These are phyloP conservation scores for Thereva nobilitata DNA, from an alignment of 2,888 invertebrate genomes.

Conservation along the genomic window DNA sequence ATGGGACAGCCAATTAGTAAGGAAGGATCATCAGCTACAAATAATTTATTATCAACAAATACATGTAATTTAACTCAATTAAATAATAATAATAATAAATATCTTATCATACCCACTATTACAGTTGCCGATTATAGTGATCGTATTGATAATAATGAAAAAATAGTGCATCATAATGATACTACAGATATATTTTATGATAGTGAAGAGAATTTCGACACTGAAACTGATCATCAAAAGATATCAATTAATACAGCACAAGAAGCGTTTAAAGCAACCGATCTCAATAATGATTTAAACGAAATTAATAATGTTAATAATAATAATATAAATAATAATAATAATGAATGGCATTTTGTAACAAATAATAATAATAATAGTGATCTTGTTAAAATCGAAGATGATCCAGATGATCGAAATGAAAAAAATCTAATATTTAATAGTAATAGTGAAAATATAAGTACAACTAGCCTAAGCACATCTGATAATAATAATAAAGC, in stretches of 20 bases:
- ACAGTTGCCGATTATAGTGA: slow-evolving; percentile 53
- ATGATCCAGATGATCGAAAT: slow-evolving; percentile 22
- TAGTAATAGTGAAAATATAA: slow-evolving; percentile 31
- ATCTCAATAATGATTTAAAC: slow-evolving; percentile 45
- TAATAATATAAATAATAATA: slow-evolving; percentile 45
- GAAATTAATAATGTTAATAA: slow-evolving; percentile 44
- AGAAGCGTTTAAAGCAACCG: slow-evolving; percentile 37
- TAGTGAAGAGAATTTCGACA: slow-evolving; percentile 32
- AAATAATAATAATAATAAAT: background rate
- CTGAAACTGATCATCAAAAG: slow-evolving; percentile 15
- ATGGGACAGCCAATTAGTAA: slow-evolving; percentile 45
- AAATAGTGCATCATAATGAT: slow-evolving; percentile 13
- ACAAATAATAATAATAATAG: slow-evolving; percentile 32
- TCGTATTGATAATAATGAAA: background rate
- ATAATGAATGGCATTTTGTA: slow-evolving; percentile 46
- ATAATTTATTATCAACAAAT: slow-evolving; percentile 1
- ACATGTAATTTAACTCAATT: background rate
- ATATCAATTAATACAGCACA: slow-evolving; percentile 8
- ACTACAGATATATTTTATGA: slow-evolving; percentile 52
- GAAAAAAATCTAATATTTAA: slow-evolving; percentile 12
- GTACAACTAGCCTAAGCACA: slow-evolving; percentile 37
- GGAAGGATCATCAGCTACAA: slow-evolving; percentile 15
- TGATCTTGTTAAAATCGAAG: slow-evolving; percentile 22
- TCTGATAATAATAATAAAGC: background rate
- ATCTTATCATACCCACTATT: slow-evolving; percentile 50